Evolutionary conservation across 2,113 vertebrate genomes (phyloP), one percentile per base, ranked within the genome.

Genomic region (Ibidorhyncha struthersii): DNA sequence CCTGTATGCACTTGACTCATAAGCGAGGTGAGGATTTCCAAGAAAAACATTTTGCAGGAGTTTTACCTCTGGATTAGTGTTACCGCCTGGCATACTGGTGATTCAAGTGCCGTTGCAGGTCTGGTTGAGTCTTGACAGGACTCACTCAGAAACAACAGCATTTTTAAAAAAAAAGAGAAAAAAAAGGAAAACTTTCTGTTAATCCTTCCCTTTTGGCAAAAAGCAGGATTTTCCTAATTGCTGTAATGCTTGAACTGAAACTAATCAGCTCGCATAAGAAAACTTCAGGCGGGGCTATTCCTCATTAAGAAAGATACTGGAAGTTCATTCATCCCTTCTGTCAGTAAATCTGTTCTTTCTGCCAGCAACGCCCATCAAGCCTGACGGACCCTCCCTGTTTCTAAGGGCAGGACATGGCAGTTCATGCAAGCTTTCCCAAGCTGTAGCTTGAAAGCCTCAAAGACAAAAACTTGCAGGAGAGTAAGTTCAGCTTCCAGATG

Each of bases 321-420:
- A 80, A 95, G 69, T 91, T 96, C 84, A 90, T 91, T 96, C 87
- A 58, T 80, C 58, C 65, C 71, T 95, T 94, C 92, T 94, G 78
- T 87, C 77, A 7, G 7, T 88, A 86, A 96, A 90, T 83, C 88
- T 93, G 81, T 66, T 89, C 47, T 88, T 91, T 78, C 84, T 69
- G 63, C 91, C 90, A 79, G 6, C 76, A 63, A 12, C 65, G 72
- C 36, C 80, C 77, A 86, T 76, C 49, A 66, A 85, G 71, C 77
- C 86, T 80, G 85, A 96, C 83, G 88, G 27, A 86, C 56, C 29
- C 38, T 82, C 65, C 59, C 18, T 20, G 45, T 73, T 86, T 88
- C 79, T 73, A 91, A 89, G 94, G 89, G 70, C 71, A 96, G 49
- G 62, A 73, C 65, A 69, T 20, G 38, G 63, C 67, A 83, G 59